phyloP scores from a whole-genome alignment of 1,140 invertebrate species.

The Drosophila bocki region DNA sequence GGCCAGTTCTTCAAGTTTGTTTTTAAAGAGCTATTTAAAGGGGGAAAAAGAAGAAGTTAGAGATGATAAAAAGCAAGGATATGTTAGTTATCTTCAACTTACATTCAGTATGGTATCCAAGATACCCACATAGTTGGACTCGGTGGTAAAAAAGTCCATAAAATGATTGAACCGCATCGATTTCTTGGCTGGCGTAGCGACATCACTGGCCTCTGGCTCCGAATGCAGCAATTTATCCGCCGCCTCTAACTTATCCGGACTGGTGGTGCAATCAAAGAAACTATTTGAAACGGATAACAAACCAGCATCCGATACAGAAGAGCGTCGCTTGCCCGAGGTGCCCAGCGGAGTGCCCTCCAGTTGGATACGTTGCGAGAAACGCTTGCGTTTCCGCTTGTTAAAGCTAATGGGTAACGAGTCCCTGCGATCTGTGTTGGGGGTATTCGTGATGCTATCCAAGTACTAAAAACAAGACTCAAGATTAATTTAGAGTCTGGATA shows the following conservation, averaged over 20 bases:
- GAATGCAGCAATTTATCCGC: conserved; percentile 76
- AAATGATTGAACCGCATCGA: conserved; percentile 92
- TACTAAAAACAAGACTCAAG: conserved; percentile 52
- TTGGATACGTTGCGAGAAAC: conserved; percentile 86
- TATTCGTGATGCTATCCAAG: conserved; percentile 84
- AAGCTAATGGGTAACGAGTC: conserved; percentile 86
- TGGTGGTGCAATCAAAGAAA: conserved; percentile 93
- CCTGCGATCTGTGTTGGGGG: conserved; percentile 86
- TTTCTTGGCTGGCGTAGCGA: conserved; percentile 86
- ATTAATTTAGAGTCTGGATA: neutral
- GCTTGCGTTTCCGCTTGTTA: conserved; percentile 90
- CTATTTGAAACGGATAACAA: conserved; percentile 93
- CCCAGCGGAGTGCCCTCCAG: conserved; percentile 79
- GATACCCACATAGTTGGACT: conserved; percentile 98
- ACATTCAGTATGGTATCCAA: conserved; percentile 96
- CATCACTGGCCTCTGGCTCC: conserved; percentile 85
- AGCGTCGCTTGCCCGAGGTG: conserved; percentile 89
- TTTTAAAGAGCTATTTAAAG: conserved; percentile 93
- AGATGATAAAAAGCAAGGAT: neutral
- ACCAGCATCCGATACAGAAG: conserved; percentile 93
- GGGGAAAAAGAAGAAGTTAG: neutral
- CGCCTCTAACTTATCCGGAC: conserved; percentile 88
- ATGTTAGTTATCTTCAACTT: neutral
- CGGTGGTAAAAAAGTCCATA: conserved; percentile 97
- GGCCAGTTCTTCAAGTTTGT: conserved; percentile 93